A percentile compares a stretch with the other conserved stretches of the same genome.
phyloP scores from a whole-genome alignment of 2,888 invertebrate species.

The Plebejus anna region DNA sequence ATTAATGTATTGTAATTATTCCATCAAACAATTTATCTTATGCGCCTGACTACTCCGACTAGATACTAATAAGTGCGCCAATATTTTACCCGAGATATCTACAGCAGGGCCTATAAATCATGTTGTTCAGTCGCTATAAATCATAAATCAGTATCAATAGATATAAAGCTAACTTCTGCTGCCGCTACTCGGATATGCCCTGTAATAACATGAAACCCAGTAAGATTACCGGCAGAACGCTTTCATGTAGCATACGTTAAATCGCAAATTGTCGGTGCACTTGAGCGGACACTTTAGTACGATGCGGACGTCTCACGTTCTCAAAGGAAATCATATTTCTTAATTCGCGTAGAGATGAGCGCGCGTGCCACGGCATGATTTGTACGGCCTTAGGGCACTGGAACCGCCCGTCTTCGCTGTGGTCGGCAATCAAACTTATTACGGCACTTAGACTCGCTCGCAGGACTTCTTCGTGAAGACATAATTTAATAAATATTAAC shows the following conservation, averaged over 20 bases:
- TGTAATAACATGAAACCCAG: slow-evolving; percentile 67
- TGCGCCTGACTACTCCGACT: neutral
- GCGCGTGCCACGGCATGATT: slow-evolving; percentile 41
- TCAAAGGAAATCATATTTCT: slow-evolving; percentile 43
- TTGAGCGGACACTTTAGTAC: slow-evolving; percentile 57
- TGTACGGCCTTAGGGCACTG: slow-evolving; percentile 41
- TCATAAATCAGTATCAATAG: slow-evolving; percentile 4
- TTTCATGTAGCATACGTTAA: slow-evolving; percentile 63
- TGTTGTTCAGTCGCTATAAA: slow-evolving; percentile 9
- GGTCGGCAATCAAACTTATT: slow-evolving; percentile 47
- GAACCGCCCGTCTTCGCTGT: slow-evolving; percentile 41
- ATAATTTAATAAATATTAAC: slow-evolving; percentile 37
- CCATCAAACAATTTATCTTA: neutral
- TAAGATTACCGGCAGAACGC: slow-evolving; percentile 61
- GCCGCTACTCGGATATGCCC: slow-evolving; percentile 48
- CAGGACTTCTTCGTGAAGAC: slow-evolving; percentile 42
- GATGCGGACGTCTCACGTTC: slow-evolving; percentile 41
- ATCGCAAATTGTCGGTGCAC: slow-evolving; percentile 70
- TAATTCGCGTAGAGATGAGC: slow-evolving; percentile 45
- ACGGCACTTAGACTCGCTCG: slow-evolving; percentile 42
- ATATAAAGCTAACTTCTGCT: slow-evolving; percentile 43
- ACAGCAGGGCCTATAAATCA: neutral
- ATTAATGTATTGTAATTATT: neutral
- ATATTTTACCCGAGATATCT: slow-evolving; percentile 5
- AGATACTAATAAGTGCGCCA: slow-evolving; percentile 12